Evolutionary conservation across 2,113 vertebrate species (phyloP).

Genomic region (Pluvialis apricaria): DNA sequence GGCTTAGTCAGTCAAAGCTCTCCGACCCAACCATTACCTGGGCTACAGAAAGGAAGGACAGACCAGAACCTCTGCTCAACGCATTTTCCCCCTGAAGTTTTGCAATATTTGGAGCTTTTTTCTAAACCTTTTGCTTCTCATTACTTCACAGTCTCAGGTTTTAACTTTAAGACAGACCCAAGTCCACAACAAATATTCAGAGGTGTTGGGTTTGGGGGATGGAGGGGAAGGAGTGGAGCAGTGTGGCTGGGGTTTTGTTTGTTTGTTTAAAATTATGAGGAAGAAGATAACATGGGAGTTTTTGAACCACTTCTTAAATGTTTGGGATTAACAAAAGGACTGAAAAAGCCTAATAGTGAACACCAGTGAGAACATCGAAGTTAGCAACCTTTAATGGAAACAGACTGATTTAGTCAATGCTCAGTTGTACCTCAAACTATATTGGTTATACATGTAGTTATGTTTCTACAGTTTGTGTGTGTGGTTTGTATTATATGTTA

Average conservation of each 20-base stretch:
- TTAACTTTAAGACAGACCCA: background rate
- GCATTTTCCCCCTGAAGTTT: background rate
- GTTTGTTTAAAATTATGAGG: background rate
- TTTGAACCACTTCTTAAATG: background rate
- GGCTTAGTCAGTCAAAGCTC: background rate
- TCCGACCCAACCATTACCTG: background rate
- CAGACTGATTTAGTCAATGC: background rate
- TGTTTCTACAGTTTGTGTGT: background rate
- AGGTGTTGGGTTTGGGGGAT: background rate
- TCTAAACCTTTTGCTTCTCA: background rate
- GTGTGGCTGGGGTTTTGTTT: background rate
- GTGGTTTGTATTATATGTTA: no score
- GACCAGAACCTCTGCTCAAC: background rate
- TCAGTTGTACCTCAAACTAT: background rate
- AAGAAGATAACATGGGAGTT: background rate
- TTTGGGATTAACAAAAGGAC: background rate
- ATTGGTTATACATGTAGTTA: background rate
- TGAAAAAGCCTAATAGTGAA: background rate
- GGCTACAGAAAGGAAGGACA: background rate
- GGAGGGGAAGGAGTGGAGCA: background rate
- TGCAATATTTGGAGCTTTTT: background rate
- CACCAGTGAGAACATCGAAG: background rate
- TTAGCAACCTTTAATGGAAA: background rate
- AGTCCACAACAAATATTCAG: background rate
- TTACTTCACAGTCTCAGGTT: background rate